Percentiles rank a stretch among this genome's conserved stretches.
Evolutionary conservation across 2,113 vertebrate species (phyloP).

Genomic region (Tiliqua scincoides): DNA sequence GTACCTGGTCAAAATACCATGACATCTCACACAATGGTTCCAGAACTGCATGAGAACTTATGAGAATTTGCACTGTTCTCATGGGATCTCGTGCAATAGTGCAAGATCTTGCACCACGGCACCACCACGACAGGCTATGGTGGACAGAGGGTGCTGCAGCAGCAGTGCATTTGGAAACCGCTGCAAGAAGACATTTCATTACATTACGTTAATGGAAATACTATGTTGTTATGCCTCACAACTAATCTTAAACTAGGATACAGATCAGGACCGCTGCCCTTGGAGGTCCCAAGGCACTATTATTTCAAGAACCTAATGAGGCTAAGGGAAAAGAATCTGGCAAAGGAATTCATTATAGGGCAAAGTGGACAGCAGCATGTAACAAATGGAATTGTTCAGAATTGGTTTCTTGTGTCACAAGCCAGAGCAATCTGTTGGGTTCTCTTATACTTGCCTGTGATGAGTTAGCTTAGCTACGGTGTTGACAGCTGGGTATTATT

Average conservation of each 20-base stretch:
- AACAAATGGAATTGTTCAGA: not conserved
- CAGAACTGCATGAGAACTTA: too few species aligned
- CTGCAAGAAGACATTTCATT: too few species aligned
- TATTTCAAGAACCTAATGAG: accelerated
- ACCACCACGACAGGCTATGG: too few species aligned
- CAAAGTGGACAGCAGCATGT: not conserved
- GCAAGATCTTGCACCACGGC: too few species aligned
- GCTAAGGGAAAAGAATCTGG: not conserved
- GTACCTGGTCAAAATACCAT: too few species aligned
- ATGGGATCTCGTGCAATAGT: too few species aligned
- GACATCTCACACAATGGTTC: too few species aligned
- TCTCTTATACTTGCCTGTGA: not conserved
- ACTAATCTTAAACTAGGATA: not conserved
- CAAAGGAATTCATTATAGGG: not conserved
- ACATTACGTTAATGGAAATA: not conserved
- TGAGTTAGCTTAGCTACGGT: not conserved
- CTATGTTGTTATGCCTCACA: not conserved
- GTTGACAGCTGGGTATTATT: not conserved
- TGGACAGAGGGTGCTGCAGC: too few species aligned
- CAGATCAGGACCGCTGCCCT: not conserved
- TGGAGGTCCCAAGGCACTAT: not conserved
- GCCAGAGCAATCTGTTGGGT: not conserved
- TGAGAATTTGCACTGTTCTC: too few species aligned
- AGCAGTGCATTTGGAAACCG: too few species aligned
- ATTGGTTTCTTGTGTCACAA: not conserved